These are phyloP conservation scores for Collichthys lucidus DNA, from an alignment of 2,113 vertebrate genomes.

Conservation along the genomic window DNA sequence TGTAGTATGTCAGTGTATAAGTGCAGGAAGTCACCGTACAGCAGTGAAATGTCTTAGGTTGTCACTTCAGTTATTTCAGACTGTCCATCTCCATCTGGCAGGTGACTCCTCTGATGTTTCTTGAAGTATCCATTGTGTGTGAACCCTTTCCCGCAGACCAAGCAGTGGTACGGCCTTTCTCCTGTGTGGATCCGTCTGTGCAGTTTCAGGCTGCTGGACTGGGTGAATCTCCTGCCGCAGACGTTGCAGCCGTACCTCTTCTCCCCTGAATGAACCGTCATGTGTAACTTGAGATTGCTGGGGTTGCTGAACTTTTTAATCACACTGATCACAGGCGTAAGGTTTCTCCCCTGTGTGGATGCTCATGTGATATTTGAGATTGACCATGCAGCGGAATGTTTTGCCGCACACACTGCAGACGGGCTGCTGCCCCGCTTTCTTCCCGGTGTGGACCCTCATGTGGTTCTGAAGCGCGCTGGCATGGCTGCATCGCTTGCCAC, in stretches of 20 bases:
- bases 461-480: slow-evolving; percentile 85
- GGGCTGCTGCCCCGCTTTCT: slow-evolving; percentile 74
- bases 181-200: slow-evolving; percentile 69
- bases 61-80: neutral
- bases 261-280: slow-evolving; percentile 46
- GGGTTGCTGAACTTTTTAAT: slow-evolving; percentile 69
- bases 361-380: slow-evolving; percentile 83
- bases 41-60: neutral
- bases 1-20: neutral
- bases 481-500: slow-evolving; percentile 83
- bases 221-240: slow-evolving; percentile 66
- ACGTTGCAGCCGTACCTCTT: slow-evolving; percentile 67
- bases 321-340: slow-evolving; percentile 65
- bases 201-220: slow-evolving; percentile 56
- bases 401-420: slow-evolving; percentile 81
- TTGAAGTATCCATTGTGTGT: slow-evolving; percentile 19
- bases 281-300: slow-evolving; percentile 64
- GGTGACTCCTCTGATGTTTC: slow-evolving; percentile 64
- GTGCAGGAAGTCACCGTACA: neutral
- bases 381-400: slow-evolving; percentile 76
- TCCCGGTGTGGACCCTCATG: slow-evolving; percentile 79
- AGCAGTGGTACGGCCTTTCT: slow-evolving; percentile 46
- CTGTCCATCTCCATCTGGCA: neutral
- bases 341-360: slow-evolving; percentile 83
- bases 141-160: slow-evolving; percentile 57